Percentiles rank a stretch among this genome's conserved stretches.
Conservation (phyloP, 1,140 invertebrate genomes). For the Drosophila biarmipes region DNA sequence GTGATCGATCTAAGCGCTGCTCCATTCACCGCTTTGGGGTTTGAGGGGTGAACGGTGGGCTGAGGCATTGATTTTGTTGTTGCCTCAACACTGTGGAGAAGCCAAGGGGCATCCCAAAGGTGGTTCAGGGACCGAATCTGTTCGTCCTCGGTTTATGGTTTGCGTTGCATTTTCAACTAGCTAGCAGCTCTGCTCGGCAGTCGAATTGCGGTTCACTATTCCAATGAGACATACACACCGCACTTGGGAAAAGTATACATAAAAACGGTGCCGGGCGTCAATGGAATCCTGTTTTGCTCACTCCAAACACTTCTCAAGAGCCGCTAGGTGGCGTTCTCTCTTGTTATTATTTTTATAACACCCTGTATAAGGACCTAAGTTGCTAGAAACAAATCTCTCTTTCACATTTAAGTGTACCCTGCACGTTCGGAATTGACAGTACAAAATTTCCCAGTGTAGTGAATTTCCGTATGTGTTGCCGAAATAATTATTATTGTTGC, state of each 20-base stretch:
- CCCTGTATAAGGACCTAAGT: too few species aligned
- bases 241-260: conserved; percentile 6
- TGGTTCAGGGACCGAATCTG: conserved; percentile 15
- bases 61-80: conserved; percentile 55
- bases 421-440: too few species aligned
- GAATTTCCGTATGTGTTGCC: conserved; percentile 32
- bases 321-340: too few species aligned
- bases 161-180: conserved; percentile 75
- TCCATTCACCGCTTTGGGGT: conserved; percentile 38
- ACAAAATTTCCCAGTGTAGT: conserved; percentile 4
- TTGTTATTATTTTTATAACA: too few species aligned
- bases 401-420: too few species aligned
- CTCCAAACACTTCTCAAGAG: too few species aligned
- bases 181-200: conserved; percentile 39
- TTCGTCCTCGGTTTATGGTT: conserved; percentile 29
- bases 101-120: neutral
- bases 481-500: conserved; percentile 81
- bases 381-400: too few species aligned
- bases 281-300: too few species aligned
- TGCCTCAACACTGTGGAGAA: conserved; percentile 19
- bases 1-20: conserved; percentile 52
- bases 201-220: conserved; percentile 78
- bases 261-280: too few species aligned
- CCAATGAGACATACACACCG: conserved; percentile 43
- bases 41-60: conserved; percentile 7